A percentile compares a stretch with the other conserved stretches of the same genome.
Evolutionary conservation across 2,113 vertebrate genomes (phyloP).

Genomic region (Petaurus breviceps): DNA sequence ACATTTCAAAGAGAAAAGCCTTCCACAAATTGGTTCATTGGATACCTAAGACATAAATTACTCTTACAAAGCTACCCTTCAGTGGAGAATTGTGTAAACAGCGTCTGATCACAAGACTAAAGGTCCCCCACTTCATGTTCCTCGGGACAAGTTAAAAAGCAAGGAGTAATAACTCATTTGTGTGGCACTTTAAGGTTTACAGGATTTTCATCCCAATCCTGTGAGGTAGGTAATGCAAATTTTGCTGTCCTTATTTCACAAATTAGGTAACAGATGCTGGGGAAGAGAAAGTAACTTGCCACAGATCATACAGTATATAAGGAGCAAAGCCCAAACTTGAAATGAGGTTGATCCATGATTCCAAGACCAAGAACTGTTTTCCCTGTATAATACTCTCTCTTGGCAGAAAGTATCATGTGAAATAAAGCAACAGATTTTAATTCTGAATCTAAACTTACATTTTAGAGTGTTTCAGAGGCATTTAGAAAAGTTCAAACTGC

Average conservation of each 20-base stretch:
- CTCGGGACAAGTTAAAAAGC: neutral
- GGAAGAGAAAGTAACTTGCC: neutral
- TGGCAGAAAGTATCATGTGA: neutral
- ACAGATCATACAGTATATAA: neutral
- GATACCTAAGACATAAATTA: neutral
- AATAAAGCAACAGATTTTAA: neutral
- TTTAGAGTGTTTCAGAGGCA: neutral
- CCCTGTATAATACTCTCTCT: neutral
- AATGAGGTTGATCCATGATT: neutral
- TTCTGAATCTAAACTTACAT: neutral
- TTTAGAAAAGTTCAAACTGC: neutral
- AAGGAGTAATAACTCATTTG: neutral
- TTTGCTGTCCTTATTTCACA: neutral
- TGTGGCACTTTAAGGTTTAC: neutral
- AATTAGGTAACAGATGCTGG: neutral
- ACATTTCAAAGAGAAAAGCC: slow-evolving; percentile 16
- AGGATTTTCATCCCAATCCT: neutral
- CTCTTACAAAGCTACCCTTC: slow-evolving; percentile 7
- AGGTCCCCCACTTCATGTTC: neutral
- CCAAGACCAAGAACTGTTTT: neutral
- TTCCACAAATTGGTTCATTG: neutral
- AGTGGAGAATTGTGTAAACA: neutral
- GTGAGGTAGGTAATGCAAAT: neutral
- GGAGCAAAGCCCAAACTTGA: neutral
- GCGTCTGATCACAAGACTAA: neutral